A percentile compares a stretch with the other conserved stretches of the same genome.
phyloP scores from a whole-genome alignment of 2,888 invertebrate species.

The Xanthorhoe designata region DNA sequence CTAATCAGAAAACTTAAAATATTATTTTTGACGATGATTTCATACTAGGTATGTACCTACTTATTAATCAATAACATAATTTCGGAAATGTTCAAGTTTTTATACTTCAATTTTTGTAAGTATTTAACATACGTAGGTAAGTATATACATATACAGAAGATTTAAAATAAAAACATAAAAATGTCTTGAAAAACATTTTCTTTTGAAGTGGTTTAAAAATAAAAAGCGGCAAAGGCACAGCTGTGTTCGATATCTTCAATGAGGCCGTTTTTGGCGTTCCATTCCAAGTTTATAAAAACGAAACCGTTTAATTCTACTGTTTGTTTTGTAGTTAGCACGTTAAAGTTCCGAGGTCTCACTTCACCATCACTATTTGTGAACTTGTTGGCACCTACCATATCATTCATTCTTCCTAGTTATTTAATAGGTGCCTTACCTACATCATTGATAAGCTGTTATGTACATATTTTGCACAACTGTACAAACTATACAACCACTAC shows the following conservation, averaged over 20 bases:
- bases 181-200: constrained; percentile 50
- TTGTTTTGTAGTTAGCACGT: constrained; percentile 52
- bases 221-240: constrained; percentile 40
- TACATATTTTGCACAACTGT: constrained; percentile 20
- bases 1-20: constrained; percentile 9
- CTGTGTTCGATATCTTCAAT: constrained; percentile 31
- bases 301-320: constrained; percentile 16
- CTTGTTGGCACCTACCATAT: constrained; percentile 48
- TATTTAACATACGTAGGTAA: background rate
- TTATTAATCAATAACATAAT: no score
- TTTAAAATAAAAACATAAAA: constrained; percentile 25
- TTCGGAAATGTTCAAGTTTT: background rate
- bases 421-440: background rate
- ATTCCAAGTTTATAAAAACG: background rate
- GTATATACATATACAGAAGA: constrained; percentile 6
- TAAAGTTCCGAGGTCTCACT: constrained; percentile 37
- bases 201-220: constrained; percentile 59
- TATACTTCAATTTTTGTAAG: no score
- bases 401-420: background rate
- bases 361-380: constrained; percentile 24
- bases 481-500: constrained; percentile 3
- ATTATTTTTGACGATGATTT: constrained; percentile 14
- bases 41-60: background rate
- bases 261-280: constrained; percentile 16
- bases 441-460: background rate